A percentile compares a stretch with the other conserved stretches of the same genome.
phyloP scores from a whole-genome alignment of 2,888 invertebrate genomes.

The Agrotis clavis region DNA sequence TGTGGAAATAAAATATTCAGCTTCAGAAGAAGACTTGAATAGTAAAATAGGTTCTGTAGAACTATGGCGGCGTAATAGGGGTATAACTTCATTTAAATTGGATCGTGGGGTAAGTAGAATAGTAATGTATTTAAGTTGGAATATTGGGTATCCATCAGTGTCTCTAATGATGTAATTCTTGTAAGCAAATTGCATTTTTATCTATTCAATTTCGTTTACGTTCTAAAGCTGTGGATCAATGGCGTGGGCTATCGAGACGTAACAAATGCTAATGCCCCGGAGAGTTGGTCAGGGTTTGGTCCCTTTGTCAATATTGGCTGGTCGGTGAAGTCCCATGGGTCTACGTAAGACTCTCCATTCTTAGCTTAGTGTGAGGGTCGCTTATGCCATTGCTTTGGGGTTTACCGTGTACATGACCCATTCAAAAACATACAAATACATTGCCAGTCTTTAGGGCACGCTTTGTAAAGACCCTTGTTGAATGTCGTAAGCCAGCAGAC shows the following conservation, averaged over 20 bases:
- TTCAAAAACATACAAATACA: slow-evolving; percentile 28
- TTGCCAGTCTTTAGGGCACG: background rate
- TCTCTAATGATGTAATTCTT: slow-evolving; percentile 24
- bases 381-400: slow-evolving; percentile 10
- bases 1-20: slow-evolving; percentile 36
- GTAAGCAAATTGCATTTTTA: slow-evolving; percentile 14
- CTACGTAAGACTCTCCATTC: slow-evolving; percentile 20
- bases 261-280: slow-evolving; percentile 34
- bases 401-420: background rate
- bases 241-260: background rate
- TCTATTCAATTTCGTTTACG: slow-evolving; percentile 19
- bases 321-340: slow-evolving; percentile 39
- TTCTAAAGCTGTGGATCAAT: slow-evolving; percentile 11
- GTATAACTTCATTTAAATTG: slow-evolving; percentile 59
- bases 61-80: slow-evolving; percentile 36
- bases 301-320: slow-evolving; percentile 39
- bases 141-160: slow-evolving; percentile 13
- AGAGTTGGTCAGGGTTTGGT: slow-evolving; percentile 32
- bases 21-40: slow-evolving; percentile 28
- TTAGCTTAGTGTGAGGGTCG: slow-evolving; percentile 19
- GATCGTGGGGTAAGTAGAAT: slow-evolving; percentile 31
- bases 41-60: slow-evolving; percentile 32
- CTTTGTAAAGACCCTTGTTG: background rate
- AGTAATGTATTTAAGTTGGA: slow-evolving; percentile 39
- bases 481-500: background rate